These are phyloP conservation scores for Aplochiton taeniatus DNA, from an alignment of 2,797 vertebrate species.

Conservation along the genomic window DNA sequence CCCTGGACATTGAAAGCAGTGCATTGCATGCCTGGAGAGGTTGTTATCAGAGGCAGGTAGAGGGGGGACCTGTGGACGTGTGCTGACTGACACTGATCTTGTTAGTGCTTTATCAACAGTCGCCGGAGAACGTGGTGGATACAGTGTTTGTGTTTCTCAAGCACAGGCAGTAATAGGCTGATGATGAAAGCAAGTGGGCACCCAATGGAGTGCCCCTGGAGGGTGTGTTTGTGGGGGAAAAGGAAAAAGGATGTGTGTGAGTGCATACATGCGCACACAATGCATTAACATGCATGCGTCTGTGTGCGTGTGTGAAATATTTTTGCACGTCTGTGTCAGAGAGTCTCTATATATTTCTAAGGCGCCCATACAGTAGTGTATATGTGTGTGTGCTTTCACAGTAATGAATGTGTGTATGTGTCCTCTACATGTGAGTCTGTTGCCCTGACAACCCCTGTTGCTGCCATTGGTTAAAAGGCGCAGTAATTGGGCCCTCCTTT, in stretches of 20 bases:
- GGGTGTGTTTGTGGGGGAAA: too few relatives aligned
- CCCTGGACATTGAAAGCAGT: neutral
- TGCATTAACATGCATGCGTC: too few relatives aligned
- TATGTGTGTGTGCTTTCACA: constrained; percentile 15
- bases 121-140: constrained; percentile 51
- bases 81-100: constrained; percentile 17
- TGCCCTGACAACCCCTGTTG: constrained; percentile 73
- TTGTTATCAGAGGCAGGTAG: neutral
- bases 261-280: too few relatives aligned
- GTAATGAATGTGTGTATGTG: neutral
- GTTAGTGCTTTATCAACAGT: constrained; percentile 60
- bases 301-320: too few relatives aligned
- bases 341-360: too few relatives aligned
- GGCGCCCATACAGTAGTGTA: constrained; percentile 6
- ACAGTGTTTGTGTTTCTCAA: constrained; percentile 53
- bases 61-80: neutral
- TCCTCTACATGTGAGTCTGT: constrained; percentile 42
- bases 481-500: constrained; percentile 80
- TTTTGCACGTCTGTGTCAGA: too few relatives aligned
- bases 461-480: constrained; percentile 70
- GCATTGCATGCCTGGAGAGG: neutral
- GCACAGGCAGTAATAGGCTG: constrained; percentile 65
- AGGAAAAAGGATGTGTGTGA: too few relatives aligned
- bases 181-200: constrained; percentile 71
- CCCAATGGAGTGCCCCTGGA: constrained; percentile 54